Evolutionary conservation across 2,797 vertebrate genomes (phyloP).

Genomic region (Fundulus diaphanus): DNA sequence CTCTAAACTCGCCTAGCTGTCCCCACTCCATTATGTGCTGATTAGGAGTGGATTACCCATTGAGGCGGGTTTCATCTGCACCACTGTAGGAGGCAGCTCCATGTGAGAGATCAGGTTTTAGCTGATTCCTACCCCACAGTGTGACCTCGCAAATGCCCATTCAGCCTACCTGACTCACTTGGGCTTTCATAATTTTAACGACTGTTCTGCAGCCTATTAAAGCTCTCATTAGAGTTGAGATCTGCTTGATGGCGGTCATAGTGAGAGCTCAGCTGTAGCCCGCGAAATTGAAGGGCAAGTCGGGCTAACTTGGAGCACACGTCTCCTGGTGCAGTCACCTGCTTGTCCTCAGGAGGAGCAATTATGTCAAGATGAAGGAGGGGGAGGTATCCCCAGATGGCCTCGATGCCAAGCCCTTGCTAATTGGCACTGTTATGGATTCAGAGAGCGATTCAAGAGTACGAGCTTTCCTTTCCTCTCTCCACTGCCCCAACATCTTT

Average conservation of each 20-base stretch:
- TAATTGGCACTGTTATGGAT: slow-evolving; percentile 81
- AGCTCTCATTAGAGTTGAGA: slow-evolving; percentile 74
- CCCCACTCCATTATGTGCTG: slow-evolving; percentile 69
- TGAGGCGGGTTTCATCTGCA: slow-evolving; percentile 28
- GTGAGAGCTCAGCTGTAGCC: slow-evolving; percentile 65
- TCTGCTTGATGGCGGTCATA: slow-evolving; percentile 76
- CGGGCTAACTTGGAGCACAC: slow-evolving; percentile 65
- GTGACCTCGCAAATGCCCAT: slow-evolving; percentile 27
- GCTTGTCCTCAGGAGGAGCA: slow-evolving; percentile 83
- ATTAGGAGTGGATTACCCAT: slow-evolving; percentile 55
- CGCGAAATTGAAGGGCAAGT: slow-evolving; percentile 70
- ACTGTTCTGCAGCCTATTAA: slow-evolving; percentile 61
- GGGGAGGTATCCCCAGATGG: slow-evolving; percentile 69
- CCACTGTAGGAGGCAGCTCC: slow-evolving; percentile 23
- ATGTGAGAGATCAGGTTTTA: slow-evolving; percentile 20
- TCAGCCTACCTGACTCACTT: slow-evolving; percentile 30
- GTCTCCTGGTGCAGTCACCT: slow-evolving; percentile 77
- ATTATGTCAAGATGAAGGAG: slow-evolving; percentile 80
- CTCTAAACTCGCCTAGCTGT: slow-evolving; percentile 66
- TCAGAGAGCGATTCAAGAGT: slow-evolving; percentile 64
- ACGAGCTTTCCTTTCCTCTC: slow-evolving; percentile 49
- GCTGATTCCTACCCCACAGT: slow-evolving; percentile 17
- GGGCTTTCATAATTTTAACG: slow-evolving; percentile 47
- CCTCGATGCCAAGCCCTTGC: slow-evolving; percentile 67
- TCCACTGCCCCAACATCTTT: slow-evolving; percentile 58